Base-by-base conservation (phyloP, 2,888 invertebrate species). In the Altica lythri region DNA sequence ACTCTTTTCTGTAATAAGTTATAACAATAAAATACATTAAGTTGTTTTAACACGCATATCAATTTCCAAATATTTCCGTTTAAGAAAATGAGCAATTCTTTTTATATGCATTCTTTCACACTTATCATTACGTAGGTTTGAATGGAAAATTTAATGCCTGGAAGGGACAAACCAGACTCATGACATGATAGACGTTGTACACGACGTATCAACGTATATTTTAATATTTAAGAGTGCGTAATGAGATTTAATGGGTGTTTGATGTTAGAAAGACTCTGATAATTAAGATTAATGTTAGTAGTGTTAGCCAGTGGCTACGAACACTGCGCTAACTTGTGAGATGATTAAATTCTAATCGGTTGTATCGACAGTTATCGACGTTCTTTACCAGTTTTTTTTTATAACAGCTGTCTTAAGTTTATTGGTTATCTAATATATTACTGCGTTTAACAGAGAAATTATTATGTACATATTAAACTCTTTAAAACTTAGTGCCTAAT, bases 241-340 rank as follows among this genome's bases (percentile, higher is more conserved):
- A 70, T 68, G 66, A 69, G 67, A 64, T 63, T 63, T 69, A 69
- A 71, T 70, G 67, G 67, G 59, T 66, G 67, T 68, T 69, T 65
- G 65, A 63, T 42, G 53, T 53, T 32, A 38, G 35, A 42, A 35
- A 32, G 40, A 46, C 22, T 18, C 22, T 40, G 32, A 43, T 53
- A 53, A 47, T 47, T 32, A 53, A 42, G 53, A 53, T 53, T 22
- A 17, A 53, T 53, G 47, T 30, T 12, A 3, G 2, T 30, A 6
- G 13, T 30, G 13, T 30, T 30, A 12, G 30, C 30, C 30, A 4
- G 2, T 3, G 30, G 30, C 30, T 30, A n/a, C n/a, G n/a, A n/a
- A n/a, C 2, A 2, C 2, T 12, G 12, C 30, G 10, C 30, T 30
- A 30, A 30, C 12, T 30, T 30, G 30, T 27, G 6, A 30, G 30